Evolutionary conservation across 2,113 vertebrate genomes (phyloP).

Genomic region (Chloropsis hardwickii): DNA sequence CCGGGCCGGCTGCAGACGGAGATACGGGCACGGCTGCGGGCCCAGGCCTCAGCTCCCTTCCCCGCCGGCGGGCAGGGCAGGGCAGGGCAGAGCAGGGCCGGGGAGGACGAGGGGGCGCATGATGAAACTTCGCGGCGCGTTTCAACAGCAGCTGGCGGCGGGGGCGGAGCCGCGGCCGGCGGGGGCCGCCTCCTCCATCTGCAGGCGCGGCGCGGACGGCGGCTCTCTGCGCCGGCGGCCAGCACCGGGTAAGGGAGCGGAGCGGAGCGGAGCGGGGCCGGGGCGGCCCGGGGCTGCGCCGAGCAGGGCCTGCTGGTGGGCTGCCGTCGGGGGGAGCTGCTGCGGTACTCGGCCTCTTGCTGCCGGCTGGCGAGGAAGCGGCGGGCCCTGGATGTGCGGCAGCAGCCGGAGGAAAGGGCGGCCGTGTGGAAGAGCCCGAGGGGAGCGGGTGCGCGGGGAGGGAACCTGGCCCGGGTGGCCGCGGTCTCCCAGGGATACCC

Average conservation of each 20-base stretch:
- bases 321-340: too few species aligned
- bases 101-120: neutral
- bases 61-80: neutral
- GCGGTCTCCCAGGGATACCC: rapidly evolving
- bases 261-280: too few species aligned
- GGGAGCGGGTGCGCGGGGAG: rapidly evolving
- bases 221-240: neutral
- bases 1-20: rapidly evolving
- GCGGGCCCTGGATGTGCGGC: neutral
- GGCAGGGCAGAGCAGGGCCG: too few species aligned
- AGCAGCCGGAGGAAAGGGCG: neutral
- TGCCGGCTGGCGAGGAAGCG: neutral
- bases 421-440: too few species aligned
- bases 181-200: neutral
- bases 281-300: neutral
- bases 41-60: neutral
- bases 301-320: neutral
- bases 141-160: neutral
- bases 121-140: neutral
- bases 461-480: rapidly evolving
- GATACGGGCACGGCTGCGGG: rapidly evolving
- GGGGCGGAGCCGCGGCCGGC: neutral
- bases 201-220: neutral
- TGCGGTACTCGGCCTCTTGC: neutral
- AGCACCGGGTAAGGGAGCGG: neutral